Percentiles rank a stretch among this genome's conserved stretches.
Conservation (phyloP, 2,113 vertebrate species). For the Colistium nudipinnis region DNA sequence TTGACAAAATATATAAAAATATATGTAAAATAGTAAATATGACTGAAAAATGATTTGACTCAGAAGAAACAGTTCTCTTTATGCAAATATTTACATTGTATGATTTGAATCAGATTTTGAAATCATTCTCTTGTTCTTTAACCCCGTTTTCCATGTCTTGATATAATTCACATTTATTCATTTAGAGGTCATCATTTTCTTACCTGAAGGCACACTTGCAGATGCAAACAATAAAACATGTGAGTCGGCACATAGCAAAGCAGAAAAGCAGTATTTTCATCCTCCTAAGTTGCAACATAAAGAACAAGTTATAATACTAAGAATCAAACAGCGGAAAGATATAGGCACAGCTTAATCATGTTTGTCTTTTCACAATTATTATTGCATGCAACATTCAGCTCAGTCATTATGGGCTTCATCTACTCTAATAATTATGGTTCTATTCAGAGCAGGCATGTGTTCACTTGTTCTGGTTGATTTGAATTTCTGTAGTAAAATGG, state of each 20-base stretch:
- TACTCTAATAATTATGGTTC: too few relatives aligned
- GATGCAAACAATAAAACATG: constrained; percentile 17
- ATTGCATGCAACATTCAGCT: constrained; percentile 4
- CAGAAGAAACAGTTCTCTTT: too few relatives aligned
- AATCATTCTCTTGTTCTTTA: not conserved
- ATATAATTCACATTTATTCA: constrained; percentile 2
- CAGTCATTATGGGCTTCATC: not conserved
- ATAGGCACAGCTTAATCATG: not conserved
- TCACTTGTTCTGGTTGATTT: constrained; percentile 18
- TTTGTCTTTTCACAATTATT: constrained; percentile 15
- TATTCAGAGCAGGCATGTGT: too few relatives aligned
- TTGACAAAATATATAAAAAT: too few relatives aligned
- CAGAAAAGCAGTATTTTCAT: not conserved
- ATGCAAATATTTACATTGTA: not conserved
- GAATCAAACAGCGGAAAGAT: not conserved
- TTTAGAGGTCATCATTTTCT: not conserved
- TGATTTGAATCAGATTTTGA: not conserved
- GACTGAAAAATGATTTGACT: too few relatives aligned
- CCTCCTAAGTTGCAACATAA: too few relatives aligned
- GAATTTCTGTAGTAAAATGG: constrained; percentile 8
- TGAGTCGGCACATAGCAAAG: constrained; percentile 1
- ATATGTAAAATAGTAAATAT: too few relatives aligned
- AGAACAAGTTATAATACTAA: not conserved
- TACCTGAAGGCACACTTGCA: constrained; percentile 14
- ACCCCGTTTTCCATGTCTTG: constrained; percentile 16